Evolutionary conservation across 1,140 invertebrate species (phyloP), one percentile per base, ranked within the genome.

Genomic region (Drosophila baimaii): DNA sequence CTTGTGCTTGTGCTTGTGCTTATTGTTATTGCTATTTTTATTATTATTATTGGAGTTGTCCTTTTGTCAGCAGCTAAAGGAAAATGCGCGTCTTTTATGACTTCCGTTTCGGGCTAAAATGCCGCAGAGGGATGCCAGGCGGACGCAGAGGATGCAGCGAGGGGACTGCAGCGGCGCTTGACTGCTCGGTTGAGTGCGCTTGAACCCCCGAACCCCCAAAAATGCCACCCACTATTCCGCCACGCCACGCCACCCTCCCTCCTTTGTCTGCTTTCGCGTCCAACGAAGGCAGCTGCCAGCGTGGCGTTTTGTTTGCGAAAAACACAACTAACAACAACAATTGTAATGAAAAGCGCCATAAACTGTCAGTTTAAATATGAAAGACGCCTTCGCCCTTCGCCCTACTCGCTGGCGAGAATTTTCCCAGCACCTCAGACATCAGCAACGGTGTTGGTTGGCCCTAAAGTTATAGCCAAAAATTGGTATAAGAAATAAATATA

Each of bases 351-450:
- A 88, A 88, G 83, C 79, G 77, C 83, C 88, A 88, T 88, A 88
- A 88, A 83, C 79, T 88, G 83, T 88, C 83, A 89, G 83, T 89
- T 88, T 83, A 88, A 88, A 88, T 88, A 88, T 83, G 84, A 88
- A 86, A 82, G 79, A 79, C 61, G 17, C 44, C 54, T 39, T 10
- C 56, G 31, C 41, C 43, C 37, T 23, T 5, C 15, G 9, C 8
- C 17, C 9, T 2, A 6, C 27, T 29, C 19, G 9, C 47, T 43
- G 41, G n/a, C n/a, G n/a, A n/a, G n/a, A 27, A 52, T 25, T 68
- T 15, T 27, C 49, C 10, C 9, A 49, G 31, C 31, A 66, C 25
- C 64, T 54, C 19, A 29, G 51, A 29, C 17, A 25, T n/a, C n/a
- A n/a, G n/a, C n/a, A 29, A 27, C 15, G 25, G 21, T 54, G 58